Conservation (phyloP, 2,797 vertebrate species). For the Gastrophryne carolinensis region DNA sequence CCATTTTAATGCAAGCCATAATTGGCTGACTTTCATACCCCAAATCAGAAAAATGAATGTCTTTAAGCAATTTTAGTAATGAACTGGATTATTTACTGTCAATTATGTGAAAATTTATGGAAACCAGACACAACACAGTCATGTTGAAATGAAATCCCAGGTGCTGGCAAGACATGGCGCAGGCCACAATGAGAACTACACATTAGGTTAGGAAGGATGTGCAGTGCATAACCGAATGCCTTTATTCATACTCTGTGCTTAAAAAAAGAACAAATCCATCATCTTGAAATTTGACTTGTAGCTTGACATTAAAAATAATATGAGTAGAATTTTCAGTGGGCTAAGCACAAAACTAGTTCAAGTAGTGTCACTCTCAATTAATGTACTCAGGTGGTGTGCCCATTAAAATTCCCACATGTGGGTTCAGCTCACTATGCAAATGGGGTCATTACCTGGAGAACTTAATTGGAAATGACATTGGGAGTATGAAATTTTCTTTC, state of each 20-base stretch:
- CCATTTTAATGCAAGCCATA: slow-evolving; percentile 18
- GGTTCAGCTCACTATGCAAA: slow-evolving; percentile 90
- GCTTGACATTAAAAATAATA: slow-evolving; percentile 89
- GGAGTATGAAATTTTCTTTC: slow-evolving; percentile 75
- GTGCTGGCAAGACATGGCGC: slow-evolving; percentile 69
- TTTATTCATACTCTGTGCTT: slow-evolving; percentile 81
- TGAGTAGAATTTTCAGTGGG: slow-evolving; percentile 84
- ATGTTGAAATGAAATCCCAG: slow-evolving; percentile 71
- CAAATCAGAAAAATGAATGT: slow-evolving; percentile 27
- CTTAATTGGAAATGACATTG: slow-evolving; percentile 93
- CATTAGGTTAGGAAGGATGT: slow-evolving; percentile 71
- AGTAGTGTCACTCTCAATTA: slow-evolving; percentile 95
- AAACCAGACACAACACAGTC: slow-evolving; percentile 52
- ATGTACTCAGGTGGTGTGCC: slow-evolving; percentile 86
- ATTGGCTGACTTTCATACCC: slow-evolving; percentile 32
- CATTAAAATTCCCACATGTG: slow-evolving; percentile 89
- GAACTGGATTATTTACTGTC: slow-evolving; percentile 34
- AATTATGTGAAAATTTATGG: slow-evolving; percentile 77
- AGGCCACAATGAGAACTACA: slow-evolving; percentile 68
- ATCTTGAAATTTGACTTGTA: slow-evolving; percentile 85
- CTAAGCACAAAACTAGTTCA: slow-evolving; percentile 87
- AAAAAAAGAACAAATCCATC: slow-evolving; percentile 85
- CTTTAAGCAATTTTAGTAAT: slow-evolving; percentile 43
- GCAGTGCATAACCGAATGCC: slow-evolving; percentile 72
- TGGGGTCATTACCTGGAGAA: slow-evolving; percentile 90